A percentile compares a stretch with the other conserved stretches of the same genome.
Evolutionary conservation across 2,888 invertebrate species (phyloP).

Genomic region (Sericinus montela): DNA sequence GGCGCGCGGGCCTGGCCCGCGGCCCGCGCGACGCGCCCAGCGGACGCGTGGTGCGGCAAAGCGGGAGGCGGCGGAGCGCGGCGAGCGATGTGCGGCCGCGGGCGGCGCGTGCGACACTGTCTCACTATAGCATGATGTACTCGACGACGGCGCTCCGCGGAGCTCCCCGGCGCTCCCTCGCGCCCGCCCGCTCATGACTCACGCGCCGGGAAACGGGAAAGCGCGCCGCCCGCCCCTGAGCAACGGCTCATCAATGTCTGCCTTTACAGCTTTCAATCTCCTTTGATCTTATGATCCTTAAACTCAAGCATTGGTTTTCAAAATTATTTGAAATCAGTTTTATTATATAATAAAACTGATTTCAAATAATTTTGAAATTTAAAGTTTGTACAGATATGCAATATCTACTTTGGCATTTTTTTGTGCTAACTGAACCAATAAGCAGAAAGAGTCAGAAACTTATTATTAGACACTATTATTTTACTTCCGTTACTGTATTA

Average conservation of each 20-base stretch:
- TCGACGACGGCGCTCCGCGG: conserved; percentile 35
- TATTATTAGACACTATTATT: too few relatives aligned
- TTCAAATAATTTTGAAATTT: too few relatives aligned
- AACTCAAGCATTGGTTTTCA: too few relatives aligned
- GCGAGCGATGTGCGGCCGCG: conserved; percentile 70
- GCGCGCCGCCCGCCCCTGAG: conserved; percentile 20
- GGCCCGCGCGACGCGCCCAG: conserved; percentile 78
- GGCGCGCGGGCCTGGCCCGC: conserved; percentile 79
- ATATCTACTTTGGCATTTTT: too few relatives aligned
- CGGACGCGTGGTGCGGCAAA: conserved; percentile 78
- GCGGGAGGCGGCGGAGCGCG: conserved; percentile 73
- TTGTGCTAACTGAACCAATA: too few relatives aligned
- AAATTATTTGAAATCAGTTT: too few relatives aligned
- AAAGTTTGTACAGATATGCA: too few relatives aligned
- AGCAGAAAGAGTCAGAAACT: too few relatives aligned
- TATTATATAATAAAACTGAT: too few relatives aligned
- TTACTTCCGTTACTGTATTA: too few relatives aligned
- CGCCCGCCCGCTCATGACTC: conserved; percentile 28
- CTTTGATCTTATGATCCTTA: too few relatives aligned
- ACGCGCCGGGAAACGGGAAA: conserved; percentile 24
- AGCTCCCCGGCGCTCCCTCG: conserved; percentile 24
- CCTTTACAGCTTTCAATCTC: background rate
- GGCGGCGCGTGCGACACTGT: conserved; percentile 75
- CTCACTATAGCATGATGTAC: conserved; percentile 31
- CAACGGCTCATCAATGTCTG: conserved; percentile 1